Evolutionary conservation across 2,888 invertebrate genomes (phyloP), one percentile per base, ranked within the genome.

Genomic region (Eustalomyia histrio): DNA sequence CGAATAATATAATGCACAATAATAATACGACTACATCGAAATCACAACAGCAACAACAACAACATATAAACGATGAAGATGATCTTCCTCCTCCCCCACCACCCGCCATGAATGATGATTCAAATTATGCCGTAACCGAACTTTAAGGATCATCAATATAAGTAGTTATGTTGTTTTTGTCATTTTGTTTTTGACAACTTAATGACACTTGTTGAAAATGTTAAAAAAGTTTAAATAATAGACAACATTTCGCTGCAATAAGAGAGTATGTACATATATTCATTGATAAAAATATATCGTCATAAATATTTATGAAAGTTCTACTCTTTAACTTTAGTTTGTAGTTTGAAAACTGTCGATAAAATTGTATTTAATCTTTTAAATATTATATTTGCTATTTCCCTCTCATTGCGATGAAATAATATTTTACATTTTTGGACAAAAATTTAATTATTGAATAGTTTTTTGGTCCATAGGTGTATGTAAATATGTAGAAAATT

Each of bases 81-180:
- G 90, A 89, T 76, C 86, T 87, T 82, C 87, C 88, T 71, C 86
- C 88, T 83, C 89, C 89, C 50, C 89, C 89, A 29, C 89, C 89
- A 80, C 89, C 89, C 73, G 89, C 89, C 84, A 88, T 90, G 83
- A 90, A 89, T 83, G 90, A 90, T 76, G 90, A 90, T 67, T 90
- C 90, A 67, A 90, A 91, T 83, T 91, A 91, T 85, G 91, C 91
- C 81, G 91, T 91, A 73, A 91, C 91, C 69, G 91, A 91, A 86
- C 89, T 91, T 84, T 91, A 91, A 89, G 69, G 64, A 83, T 71
- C 75, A 65, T 50, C 73, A 57, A 12, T 21, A 29, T 57, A 39
- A 10, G 33, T 33, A 33, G 24, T 55, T 63, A 47, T 29, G 68
- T 63, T 72, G 43, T 65, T 60, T 52, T 75, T 52, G 63, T 71